Base-by-base conservation (phyloP, 1,140 invertebrate species). In the Parapsyche elsis region DNA sequence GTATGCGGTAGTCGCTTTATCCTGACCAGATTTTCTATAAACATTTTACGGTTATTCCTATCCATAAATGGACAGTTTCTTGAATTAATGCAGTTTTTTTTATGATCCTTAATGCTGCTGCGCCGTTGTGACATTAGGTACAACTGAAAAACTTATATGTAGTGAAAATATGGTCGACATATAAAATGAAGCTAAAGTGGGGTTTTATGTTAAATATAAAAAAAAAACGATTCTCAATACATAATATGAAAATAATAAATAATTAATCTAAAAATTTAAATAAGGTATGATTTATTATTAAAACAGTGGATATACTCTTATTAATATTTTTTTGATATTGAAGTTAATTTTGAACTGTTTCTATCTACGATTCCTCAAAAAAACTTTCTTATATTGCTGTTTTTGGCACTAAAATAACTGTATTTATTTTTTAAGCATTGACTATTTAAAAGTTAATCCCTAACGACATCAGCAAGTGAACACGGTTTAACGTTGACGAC, bases 31-130 rank as follows among this genome's bases (percentile, higher is more conserved):
- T 76, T 83, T 78, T 83, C 77, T 23, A 53, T 79, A 80, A 79
- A 80, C 61, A 78, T 83, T 83, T 83, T 83, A 83, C 57, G 81
- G 61, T 78, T 76, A 70, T 71, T 71, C 23, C 73, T 57, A 57
- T 64, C 24, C 57, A 77, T 77, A 77, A 77, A 77, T 77, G 75
- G 75, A 77, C 49, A 77, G 75, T 77, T 77, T 16, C 49, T 44
- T 26, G 57, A 49, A 77, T 49, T 77, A 77, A 77, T 77, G 46
- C 75, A 59, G 46, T 24, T 2, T 46, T 57, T 61, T 77, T 77
- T 77, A 77, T 30, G 73, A 49, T 1, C 4, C 24, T 75, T 46
- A 46, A 75, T 75, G 24, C 45, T 49, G n/a, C 49, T 23, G 23
- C 21, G 71, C 44, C 21, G n/a, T 38, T 38, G 7, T 38, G 30